Evolutionary conservation across 2,113 vertebrate genomes (phyloP).

Genomic region (Dasypus novemcinctus): DNA sequence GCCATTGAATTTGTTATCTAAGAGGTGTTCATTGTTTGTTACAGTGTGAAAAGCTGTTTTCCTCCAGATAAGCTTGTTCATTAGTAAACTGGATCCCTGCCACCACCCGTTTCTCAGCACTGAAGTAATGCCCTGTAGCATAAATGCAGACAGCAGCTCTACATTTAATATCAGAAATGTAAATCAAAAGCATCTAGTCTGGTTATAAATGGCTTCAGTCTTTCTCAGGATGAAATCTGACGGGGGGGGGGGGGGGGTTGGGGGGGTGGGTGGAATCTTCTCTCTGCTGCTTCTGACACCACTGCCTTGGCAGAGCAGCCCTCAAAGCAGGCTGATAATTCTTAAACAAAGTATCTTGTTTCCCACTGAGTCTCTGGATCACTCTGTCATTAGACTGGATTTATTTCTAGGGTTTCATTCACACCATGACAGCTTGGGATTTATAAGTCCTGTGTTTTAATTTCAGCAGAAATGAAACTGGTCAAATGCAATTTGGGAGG

Average conservation of each 20-base stretch:
- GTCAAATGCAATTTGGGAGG: slow-evolving; percentile 66
- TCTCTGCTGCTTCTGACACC: slow-evolving; percentile 43
- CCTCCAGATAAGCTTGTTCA: slow-evolving; percentile 86
- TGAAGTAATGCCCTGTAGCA: slow-evolving; percentile 78
- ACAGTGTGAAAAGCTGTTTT: slow-evolving; percentile 87
- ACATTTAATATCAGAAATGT: slow-evolving; percentile 82
- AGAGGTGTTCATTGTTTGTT: slow-evolving; percentile 87
- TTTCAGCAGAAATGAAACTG: slow-evolving; percentile 67
- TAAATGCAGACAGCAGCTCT: slow-evolving; percentile 69
- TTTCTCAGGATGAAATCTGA: slow-evolving; percentile 75
- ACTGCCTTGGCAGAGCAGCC: slow-evolving; percentile 38
- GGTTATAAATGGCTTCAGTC: slow-evolving; percentile 78
- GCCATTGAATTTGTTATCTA: slow-evolving; percentile 86
- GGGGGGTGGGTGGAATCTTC: no score
- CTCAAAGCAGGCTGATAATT: slow-evolving; percentile 69
- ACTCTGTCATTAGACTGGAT: slow-evolving; percentile 72
- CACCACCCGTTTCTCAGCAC: slow-evolving; percentile 77
- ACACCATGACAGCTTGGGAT: slow-evolving; percentile 70
- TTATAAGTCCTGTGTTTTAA: slow-evolving; percentile 73
- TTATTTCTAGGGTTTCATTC: slow-evolving; percentile 79
- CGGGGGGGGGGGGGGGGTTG: neutral
- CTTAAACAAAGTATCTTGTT: slow-evolving; percentile 75
- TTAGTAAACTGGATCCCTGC: slow-evolving; percentile 86
- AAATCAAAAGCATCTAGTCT: slow-evolving; percentile 79
- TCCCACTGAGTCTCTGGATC: slow-evolving; percentile 63